phyloP scores from a whole-genome alignment of 2,113 vertebrate species.

The Phylloscopus trochilus region DNA sequence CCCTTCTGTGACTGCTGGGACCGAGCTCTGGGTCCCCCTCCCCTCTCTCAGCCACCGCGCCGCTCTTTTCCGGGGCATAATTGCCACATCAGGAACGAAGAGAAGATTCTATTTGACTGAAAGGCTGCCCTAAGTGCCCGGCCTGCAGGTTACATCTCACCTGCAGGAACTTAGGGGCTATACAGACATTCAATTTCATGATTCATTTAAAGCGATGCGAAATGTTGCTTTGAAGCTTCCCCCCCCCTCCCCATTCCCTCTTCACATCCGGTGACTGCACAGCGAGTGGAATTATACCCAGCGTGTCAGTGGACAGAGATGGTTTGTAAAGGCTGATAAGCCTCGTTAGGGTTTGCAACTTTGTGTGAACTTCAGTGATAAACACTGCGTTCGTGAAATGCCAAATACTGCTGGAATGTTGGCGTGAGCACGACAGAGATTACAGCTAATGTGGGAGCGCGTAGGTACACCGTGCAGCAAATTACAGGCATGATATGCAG shows the following conservation, averaged over 20 bases:
- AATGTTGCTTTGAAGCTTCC: background rate
- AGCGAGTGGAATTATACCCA: background rate
- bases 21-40: background rate
- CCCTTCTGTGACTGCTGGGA: background rate
- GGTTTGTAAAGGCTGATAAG: conserved; percentile 54
- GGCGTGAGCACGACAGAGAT: conserved; percentile 36
- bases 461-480: conserved; percentile 31
- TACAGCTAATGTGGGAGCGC: conserved; percentile 29
- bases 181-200: conserved; percentile 11
- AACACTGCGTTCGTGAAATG: conserved; percentile 45
- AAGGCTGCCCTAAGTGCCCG: conserved; percentile 8
- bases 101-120: conserved; percentile 36
- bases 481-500: conserved; percentile 26
- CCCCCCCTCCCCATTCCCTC: background rate
- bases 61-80: background rate
- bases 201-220: conserved; percentile 4
- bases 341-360: conserved; percentile 44
- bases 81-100: background rate
- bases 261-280: background rate
- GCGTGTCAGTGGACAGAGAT: background rate
- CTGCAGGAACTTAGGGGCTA: conserved; percentile 20
- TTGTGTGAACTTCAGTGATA: conserved; percentile 62
- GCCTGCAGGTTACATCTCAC: conserved; percentile 38
- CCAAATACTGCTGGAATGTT: conserved; percentile 35
- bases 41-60: accelerated